These are phyloP conservation scores for Ichneumon xanthorius DNA, from an alignment of 2,888 invertebrate genomes.

Conservation along the genomic window DNA sequence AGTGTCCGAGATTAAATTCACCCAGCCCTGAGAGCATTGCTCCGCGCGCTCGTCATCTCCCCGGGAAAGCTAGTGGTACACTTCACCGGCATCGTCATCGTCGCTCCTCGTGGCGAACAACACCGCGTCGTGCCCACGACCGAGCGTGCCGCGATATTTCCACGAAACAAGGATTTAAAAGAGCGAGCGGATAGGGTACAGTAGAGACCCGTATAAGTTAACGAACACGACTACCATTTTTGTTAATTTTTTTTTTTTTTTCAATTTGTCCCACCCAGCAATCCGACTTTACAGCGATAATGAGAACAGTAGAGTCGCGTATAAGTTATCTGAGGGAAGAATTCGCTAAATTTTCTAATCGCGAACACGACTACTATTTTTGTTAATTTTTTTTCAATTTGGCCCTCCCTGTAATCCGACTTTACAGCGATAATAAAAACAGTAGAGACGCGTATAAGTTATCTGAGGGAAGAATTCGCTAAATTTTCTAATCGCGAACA, in stretches of 20 bases:
- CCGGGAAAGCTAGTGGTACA: slow-evolving; percentile 7
- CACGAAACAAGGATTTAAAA: slow-evolving; percentile 27
- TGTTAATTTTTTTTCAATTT: too few species aligned
- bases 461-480: background rate
- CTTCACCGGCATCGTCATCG: slow-evolving; percentile 34
- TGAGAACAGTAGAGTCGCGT: slow-evolving; percentile 31
- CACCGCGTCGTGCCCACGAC: slow-evolving; percentile 45
- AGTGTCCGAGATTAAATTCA: slow-evolving; percentile 53
- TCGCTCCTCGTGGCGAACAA: slow-evolving; percentile 45
- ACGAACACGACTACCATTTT: background rate
- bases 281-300: too few species aligned
- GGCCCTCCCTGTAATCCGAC: too few species aligned
- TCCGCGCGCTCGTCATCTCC: slow-evolving; percentile 40
- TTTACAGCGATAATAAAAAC: background rate
- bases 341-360: background rate
- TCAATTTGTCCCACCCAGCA: too few species aligned
- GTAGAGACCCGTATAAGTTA: slow-evolving; percentile 26
- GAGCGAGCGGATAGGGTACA: slow-evolving; percentile 18
- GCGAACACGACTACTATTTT: background rate
- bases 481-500: background rate
- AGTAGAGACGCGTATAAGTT: slow-evolving; percentile 32
- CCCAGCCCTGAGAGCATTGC: background rate
- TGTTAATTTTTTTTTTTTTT: too few species aligned
- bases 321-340: background rate
- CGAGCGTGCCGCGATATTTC: slow-evolving; percentile 47